A percentile compares a stretch with the other conserved stretches of the same genome.
Conservation (phyloP, 2,113 vertebrate genomes). For the Oenanthe oenanthe region DNA sequence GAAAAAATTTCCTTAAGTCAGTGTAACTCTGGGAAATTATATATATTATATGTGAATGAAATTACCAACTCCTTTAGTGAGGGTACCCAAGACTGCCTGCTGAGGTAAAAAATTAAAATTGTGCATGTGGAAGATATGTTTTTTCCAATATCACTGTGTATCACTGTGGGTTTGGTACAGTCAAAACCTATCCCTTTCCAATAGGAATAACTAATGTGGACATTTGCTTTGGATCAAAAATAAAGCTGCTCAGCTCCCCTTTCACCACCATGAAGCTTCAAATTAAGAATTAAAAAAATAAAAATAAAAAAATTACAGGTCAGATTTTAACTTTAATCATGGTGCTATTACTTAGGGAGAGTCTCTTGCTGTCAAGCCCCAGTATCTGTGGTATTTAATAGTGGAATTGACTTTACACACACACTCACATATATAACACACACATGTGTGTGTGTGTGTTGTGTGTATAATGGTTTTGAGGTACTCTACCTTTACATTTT, state of each 20-base stretch:
- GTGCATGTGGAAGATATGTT: fast-evolving
- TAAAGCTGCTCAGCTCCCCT: background rate
- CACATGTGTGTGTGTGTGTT: fast-evolving
- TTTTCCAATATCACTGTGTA: background rate
- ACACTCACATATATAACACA: background rate
- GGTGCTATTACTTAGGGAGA: background rate
- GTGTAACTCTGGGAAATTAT: background rate
- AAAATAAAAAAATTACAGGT: background rate
- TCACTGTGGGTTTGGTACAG: background rate
- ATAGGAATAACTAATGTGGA: background rate
- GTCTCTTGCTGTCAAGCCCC: background rate
- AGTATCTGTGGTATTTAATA: background rate
- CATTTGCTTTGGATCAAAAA: background rate
- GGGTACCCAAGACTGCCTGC: background rate
- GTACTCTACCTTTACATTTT: background rate
- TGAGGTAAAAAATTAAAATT: background rate
- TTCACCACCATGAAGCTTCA: background rate
- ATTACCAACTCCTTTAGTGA: background rate
- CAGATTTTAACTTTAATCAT: background rate
- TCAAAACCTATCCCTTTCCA: background rate
- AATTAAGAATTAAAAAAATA: too few relatives aligned
- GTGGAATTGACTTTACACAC: background rate
- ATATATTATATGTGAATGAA: background rate
- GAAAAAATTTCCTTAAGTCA: background rate
- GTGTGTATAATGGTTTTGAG: background rate